Conservation (phyloP, 2,888 invertebrate species). For the Cheilosia pagana region DNA sequence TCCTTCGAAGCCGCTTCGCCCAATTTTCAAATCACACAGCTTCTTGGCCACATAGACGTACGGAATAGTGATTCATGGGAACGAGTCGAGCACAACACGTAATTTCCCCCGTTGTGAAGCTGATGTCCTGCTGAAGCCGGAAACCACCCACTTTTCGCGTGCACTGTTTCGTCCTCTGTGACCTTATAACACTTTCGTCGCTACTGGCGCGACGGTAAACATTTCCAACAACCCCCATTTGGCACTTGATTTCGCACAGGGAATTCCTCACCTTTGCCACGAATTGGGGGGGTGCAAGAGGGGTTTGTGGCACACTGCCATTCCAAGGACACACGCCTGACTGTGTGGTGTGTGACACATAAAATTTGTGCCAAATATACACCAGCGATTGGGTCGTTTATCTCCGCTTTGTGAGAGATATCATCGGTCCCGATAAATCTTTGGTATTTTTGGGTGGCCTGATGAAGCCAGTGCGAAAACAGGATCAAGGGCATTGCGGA, state of each 20-base stretch:
- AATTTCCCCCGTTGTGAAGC: conserved; percentile 14
- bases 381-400: conserved; percentile 41
- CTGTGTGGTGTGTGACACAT: conserved; percentile 36
- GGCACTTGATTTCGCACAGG: conserved; percentile 51
- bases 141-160: conserved; percentile 13
- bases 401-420: conserved; percentile 51
- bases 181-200: conserved; percentile 39
- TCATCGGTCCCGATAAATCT: conserved; percentile 68
- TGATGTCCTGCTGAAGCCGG: conserved; percentile 39
- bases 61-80: conserved; percentile 39
- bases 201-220: conserved; percentile 44
- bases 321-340: conserved; percentile 44
- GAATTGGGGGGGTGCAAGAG: neutral
- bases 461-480: conserved; percentile 1
- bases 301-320: conserved; percentile 11
- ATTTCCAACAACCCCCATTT: conserved; percentile 58
- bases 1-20: conserved; percentile 41
- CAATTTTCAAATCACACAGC: conserved; percentile 47
- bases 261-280: conserved; percentile 55
- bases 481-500: conserved; percentile 36
- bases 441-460: conserved; percentile 49
- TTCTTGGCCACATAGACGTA: neutral
- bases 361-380: conserved; percentile 67
- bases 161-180: conserved; percentile 44
- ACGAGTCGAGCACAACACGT: conserved; percentile 11